Evolutionary conservation across 2,888 invertebrate species (phyloP).

Genomic region (Sipha maydis): DNA sequence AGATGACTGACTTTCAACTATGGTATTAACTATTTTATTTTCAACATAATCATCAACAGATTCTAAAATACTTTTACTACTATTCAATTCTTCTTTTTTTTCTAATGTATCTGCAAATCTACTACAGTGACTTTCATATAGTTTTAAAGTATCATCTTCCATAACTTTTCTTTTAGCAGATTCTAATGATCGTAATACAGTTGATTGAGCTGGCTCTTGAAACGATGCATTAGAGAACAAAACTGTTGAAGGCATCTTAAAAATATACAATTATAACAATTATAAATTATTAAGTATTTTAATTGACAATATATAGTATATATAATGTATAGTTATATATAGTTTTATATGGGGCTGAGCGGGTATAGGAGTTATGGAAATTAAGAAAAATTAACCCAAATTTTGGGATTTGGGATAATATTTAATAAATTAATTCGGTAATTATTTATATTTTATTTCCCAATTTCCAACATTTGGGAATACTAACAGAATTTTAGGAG

Average conservation of each 20-base stretch:
- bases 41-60: constrained; percentile 43
- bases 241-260: constrained; percentile 45
- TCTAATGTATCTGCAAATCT: neutral
- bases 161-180: constrained; percentile 37
- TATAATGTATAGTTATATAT: no score
- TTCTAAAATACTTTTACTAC: constrained; percentile 28
- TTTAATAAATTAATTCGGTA: no score
- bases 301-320: no score
- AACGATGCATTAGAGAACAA: constrained; percentile 55
- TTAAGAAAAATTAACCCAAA: no score
- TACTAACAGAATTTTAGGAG: no score
- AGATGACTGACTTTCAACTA: constrained; percentile 35
- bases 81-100: neutral
- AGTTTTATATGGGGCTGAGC: no score
- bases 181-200: constrained; percentile 47
- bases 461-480: no score
- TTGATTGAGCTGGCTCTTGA: constrained; percentile 55
- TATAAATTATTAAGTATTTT: neutral
- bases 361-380: no score
- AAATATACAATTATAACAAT: neutral
- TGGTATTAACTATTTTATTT: constrained; percentile 32
- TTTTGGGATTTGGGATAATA: no score
- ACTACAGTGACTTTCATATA: constrained; percentile 23
- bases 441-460: no score
- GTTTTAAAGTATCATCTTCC: constrained; percentile 48